Evolutionary conservation across 1,140 invertebrate genomes (phyloP).

Genomic region (Zaprionus camerounensis): DNA sequence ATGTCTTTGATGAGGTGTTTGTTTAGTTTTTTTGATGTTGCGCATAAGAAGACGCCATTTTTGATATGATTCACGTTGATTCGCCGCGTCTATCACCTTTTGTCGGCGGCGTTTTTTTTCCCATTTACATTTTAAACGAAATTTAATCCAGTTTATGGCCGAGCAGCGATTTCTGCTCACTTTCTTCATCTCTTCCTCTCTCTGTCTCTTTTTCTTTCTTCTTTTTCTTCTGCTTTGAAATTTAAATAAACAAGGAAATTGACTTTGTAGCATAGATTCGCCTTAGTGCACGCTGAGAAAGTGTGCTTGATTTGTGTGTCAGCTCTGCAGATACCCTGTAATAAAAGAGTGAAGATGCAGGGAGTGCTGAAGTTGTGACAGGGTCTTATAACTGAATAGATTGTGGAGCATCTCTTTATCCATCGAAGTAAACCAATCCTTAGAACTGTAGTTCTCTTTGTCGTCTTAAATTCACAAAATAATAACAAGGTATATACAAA

Average conservation of each 20-base stretch:
- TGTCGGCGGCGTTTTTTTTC: slow-evolving; percentile 40
- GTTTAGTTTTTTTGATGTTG: slow-evolving; percentile 78
- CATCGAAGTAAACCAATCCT: fast-evolving
- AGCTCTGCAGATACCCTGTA: background rate
- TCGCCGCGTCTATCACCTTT: slow-evolving; percentile 38
- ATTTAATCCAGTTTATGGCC: slow-evolving; percentile 77
- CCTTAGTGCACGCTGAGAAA: background rate
- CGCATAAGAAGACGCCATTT: slow-evolving; percentile 43
- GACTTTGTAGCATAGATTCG: slow-evolving; percentile 62
- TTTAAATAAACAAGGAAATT: slow-evolving; percentile 83
- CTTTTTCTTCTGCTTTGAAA: slow-evolving; percentile 58
- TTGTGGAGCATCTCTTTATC: fast-evolving
- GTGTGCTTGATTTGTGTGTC: slow-evolving; percentile 10
- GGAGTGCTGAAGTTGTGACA: background rate
- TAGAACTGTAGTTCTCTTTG: too few relatives aligned
- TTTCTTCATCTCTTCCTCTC: slow-evolving; percentile 6
- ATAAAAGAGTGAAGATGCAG: background rate
- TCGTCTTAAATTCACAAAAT: too few relatives aligned
- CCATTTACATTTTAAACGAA: slow-evolving; percentile 83
- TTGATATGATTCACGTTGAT: slow-evolving; percentile 26
- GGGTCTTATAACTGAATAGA: background rate
- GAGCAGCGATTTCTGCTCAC: slow-evolving; percentile 29
- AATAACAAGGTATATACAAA: background rate
- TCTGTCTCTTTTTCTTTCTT: background rate
- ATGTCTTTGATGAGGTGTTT: slow-evolving; percentile 78